phyloP scores from a whole-genome alignment of 2,797 vertebrate genomes.

The Numenius phaeopus region DNA sequence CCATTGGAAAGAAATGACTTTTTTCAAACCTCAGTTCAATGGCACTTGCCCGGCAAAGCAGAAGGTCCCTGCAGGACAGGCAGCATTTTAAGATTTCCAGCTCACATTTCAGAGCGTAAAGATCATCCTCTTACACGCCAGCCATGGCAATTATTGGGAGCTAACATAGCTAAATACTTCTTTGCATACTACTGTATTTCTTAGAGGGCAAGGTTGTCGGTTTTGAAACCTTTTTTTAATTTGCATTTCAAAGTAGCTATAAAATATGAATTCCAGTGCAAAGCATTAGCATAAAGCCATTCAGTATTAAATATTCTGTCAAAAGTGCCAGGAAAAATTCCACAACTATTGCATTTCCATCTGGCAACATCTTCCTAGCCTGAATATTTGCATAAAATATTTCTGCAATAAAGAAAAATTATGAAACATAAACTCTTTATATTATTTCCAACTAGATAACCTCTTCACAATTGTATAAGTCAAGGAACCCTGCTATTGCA shows the following conservation, averaged over 20 bases:
- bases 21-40: background rate
- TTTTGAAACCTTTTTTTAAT: constrained; percentile 69
- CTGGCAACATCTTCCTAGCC: constrained; percentile 77
- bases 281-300: constrained; percentile 80
- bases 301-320: constrained; percentile 74
- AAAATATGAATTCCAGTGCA: constrained; percentile 75
- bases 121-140: background rate
- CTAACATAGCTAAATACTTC: constrained; percentile 37
- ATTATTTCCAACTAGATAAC: constrained; percentile 78
- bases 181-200: constrained; percentile 70
- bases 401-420: constrained; percentile 81
- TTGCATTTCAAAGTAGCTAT: constrained; percentile 81
- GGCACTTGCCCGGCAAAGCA: background rate
- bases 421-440: constrained; percentile 79
- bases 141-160: constrained; percentile 13
- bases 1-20: background rate
- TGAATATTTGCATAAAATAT: constrained; percentile 83
- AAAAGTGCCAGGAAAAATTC: constrained; percentile 80
- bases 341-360: constrained; percentile 79
- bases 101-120: background rate
- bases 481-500: constrained; percentile 38
- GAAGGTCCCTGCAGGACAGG: background rate
- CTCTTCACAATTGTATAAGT: constrained; percentile 72
- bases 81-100: background rate
- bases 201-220: constrained; percentile 60